Percentiles rank a stretch among this genome's conserved stretches.
Conservation (phyloP, 1,140 invertebrate species). For the Anoplolepis gracilipes region DNA sequence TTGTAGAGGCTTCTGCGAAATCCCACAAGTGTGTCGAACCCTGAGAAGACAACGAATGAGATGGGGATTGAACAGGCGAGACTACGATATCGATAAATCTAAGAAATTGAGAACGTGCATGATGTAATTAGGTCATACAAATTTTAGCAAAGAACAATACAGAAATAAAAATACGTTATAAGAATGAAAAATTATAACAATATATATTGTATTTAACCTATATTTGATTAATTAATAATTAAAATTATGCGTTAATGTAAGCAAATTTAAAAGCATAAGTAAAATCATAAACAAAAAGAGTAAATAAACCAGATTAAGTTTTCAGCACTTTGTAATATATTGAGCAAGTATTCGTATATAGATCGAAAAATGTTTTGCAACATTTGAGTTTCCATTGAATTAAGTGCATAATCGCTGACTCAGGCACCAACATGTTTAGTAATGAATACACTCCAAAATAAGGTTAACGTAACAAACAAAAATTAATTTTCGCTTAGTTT, state of each 20-base stretch:
- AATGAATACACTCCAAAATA: not conserved
- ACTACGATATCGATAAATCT: not conserved
- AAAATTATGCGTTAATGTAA: not conserved
- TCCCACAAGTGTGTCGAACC: conserved; percentile 80
- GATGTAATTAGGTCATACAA: not conserved
- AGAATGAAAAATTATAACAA: not conserved
- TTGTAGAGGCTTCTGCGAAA: conserved; percentile 82
- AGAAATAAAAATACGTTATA: not conserved
- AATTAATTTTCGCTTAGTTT: conserved; percentile 3
- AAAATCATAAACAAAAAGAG: conserved; percentile 9
- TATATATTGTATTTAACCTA: not conserved
- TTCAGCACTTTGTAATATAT: not conserved
- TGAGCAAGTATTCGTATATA: too few relatives aligned
- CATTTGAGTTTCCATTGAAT: conserved; percentile 35
- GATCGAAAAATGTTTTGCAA: conserved; percentile 39
- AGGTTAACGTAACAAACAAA: not conserved
- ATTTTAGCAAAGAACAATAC: not conserved
- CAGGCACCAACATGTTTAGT: not conserved
- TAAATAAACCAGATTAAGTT: not conserved
- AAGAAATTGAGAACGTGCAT: not conserved
- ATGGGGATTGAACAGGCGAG: not conserved
- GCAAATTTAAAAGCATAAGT: not conserved
- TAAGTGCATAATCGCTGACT: conserved; percentile 30
- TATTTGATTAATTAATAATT: not conserved
- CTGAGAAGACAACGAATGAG: conserved; percentile 29